Conservation (phyloP, 2,888 invertebrate species). For the Biston stratarius region DNA sequence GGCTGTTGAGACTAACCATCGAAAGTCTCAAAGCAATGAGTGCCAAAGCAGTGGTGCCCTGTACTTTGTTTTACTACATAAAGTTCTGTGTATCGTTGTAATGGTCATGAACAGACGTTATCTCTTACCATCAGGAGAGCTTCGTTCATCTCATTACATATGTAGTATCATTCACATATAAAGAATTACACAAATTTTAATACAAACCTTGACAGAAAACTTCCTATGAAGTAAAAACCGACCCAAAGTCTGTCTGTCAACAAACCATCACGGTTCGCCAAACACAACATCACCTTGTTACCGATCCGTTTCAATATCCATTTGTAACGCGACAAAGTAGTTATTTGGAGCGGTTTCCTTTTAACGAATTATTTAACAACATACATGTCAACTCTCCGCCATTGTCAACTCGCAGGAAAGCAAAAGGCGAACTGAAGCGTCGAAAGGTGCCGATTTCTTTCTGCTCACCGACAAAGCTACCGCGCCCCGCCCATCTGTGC, state of each 20-base stretch:
- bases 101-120: too few species aligned
- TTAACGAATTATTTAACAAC: constrained; percentile 54
- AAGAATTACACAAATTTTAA: too few species aligned
- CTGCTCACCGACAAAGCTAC: constrained; percentile 58
- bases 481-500: constrained; percentile 60
- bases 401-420: constrained; percentile 46
- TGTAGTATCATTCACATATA: too few species aligned
- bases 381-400: constrained; percentile 54
- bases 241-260: background rate
- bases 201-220: background rate
- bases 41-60: too few species aligned
- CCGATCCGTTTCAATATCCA: constrained; percentile 25
- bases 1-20: too few species aligned
- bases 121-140: too few species aligned
- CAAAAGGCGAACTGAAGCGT: constrained; percentile 19
- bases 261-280: constrained; percentile 22
- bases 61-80: too few species aligned
- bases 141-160: too few species aligned
- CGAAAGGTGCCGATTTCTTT: constrained; percentile 38
- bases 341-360: constrained; percentile 43
- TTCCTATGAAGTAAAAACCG: background rate
- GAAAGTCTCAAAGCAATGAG: too few species aligned
- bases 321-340: constrained; percentile 33
- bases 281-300: constrained; percentile 7
- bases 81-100: too few species aligned